Evolutionary conservation across 1,140 invertebrate species (phyloP), one percentile per base, ranked within the genome.

Genomic region (Eueides isabella): DNA sequence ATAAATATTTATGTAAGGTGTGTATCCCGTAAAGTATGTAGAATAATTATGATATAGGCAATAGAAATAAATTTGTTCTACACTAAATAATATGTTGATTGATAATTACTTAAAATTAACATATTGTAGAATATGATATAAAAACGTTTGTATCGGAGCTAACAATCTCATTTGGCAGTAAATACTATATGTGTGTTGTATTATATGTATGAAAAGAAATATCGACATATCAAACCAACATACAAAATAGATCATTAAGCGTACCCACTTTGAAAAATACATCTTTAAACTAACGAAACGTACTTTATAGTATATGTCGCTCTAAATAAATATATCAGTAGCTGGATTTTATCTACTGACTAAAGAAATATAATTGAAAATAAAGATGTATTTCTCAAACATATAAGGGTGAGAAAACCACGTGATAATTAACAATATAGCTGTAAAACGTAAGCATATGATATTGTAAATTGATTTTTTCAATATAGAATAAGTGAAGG

Each of bases 371-470:
- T 26, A 55, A 26, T 26, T 19, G 41, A 19, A 55, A 12, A 2
- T 28, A 64, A 72, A 72, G 65, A 31, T 75, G 67, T 69, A 48
- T 70, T 76, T 79, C 61, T 66, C 65, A 73, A 41, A 62, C 62
- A 29, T 61, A 65, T 65, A 84, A 86, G 81, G 75, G 75, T 84
- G 81, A 81, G 48, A 80, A 64, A 86, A 88, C 86, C 84, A 88
- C 87, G 87, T 89, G 88, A 91, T 89, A 89, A 55, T 55, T 55
- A 55, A 85, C 85, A 87, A 79, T 74, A 80, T 75, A 74, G 72
- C 38, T 64, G 62, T 74, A 80, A 77, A 81, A 80, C 80, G 67
- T 85, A 86, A 80, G 76, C 67, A 64, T 85, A 83, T 77, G 71
- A 68, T 76, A 74, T 80, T 85, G 82, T 89, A 87, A 84, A 88